Base-by-base conservation (phyloP, 2,797 vertebrate genomes). In the Poecilia gillii region DNA sequence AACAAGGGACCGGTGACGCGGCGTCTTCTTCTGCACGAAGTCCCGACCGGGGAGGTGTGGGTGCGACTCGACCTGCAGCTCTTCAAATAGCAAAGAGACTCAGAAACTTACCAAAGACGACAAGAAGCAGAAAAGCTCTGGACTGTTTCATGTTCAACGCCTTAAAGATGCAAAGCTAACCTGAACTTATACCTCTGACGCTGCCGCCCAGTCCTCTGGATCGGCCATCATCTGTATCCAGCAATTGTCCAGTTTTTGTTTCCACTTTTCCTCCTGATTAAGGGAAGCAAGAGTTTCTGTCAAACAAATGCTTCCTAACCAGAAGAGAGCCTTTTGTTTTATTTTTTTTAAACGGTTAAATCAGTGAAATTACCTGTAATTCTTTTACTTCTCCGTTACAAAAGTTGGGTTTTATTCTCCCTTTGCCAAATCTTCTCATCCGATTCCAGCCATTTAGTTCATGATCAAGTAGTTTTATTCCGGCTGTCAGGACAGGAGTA, bases 31-130 rank as follows among this genome's bases (percentile, higher is more conserved):
- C 96, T 99, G 76, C 98, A 99, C 0, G 98, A 99, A 90, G 99
- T 99, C 73, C 95, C 97, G 45, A 99, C 98, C 0, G 99, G 99
- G 0, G 99, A 99, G 86, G 97, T 99, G 80, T 97, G 97, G 97
- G 97, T 99, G 73, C 96, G 97, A 20, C 97, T 99, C 1, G 98
- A 99, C 94, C 95, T 99, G 90, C 98, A 99, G 91, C 97, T 98
- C 49, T 99, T 82, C 41, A 74, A 93, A 86, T 95, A 92, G 85
- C 59, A 20, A 74, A 71, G 47, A 57, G 66, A 84, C 75, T 28
- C 20, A 4, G 9, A 13, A n/a, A 47, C 64, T 64, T 74, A 89
- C 85, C 82, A 87, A 85, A 77, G 64, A 25, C 53, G 28, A 83
- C 66, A 68, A 75, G 79, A 77, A n/a, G 66, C n/a, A 9, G 57